Percentiles rank a stretch among this genome's conserved stretches.
These are phyloP conservation scores for Camelus dromedarius DNA, from an alignment of 2,113 vertebrate species.

Conservation along the genomic window DNA sequence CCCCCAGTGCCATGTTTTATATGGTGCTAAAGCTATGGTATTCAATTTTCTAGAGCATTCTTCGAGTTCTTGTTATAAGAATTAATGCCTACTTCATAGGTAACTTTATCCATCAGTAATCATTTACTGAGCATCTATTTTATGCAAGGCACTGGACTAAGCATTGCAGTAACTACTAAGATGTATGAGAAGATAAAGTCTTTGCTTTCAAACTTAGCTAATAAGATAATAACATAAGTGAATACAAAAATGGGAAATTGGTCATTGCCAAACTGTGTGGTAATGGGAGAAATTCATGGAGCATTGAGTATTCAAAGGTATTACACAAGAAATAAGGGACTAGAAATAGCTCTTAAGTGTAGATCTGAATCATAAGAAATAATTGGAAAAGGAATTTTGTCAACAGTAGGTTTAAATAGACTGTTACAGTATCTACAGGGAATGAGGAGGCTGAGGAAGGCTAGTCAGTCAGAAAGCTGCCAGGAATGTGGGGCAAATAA, in stretches of 20 bases:
- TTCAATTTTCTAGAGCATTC: conserved; percentile 43
- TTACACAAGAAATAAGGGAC: background rate
- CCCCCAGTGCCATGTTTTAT: background rate
- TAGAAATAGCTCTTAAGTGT: background rate
- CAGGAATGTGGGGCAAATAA: conserved; percentile 2
- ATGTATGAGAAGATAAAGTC: background rate
- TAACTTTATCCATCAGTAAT: background rate
- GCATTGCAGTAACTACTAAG: background rate
- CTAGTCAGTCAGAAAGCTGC: background rate
- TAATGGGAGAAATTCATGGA: background rate
- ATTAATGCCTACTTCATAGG: background rate
- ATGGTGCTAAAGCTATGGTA: background rate
- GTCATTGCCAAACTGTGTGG: background rate
- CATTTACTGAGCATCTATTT: conserved; percentile 28
- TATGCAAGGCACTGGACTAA: background rate
- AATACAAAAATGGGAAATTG: background rate
- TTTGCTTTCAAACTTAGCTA: conserved; percentile 21
- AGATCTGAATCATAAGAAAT: background rate
- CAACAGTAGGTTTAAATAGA: background rate
- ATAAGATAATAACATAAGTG: background rate
- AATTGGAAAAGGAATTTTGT: conserved; percentile 6
- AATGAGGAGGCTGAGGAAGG: background rate
- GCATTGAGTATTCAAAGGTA: conserved; percentile 10
- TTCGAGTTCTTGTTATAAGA: background rate
- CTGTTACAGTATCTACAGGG: background rate